Conservation (phyloP, 2,888 invertebrate species). For the Podabrus alpinus region DNA sequence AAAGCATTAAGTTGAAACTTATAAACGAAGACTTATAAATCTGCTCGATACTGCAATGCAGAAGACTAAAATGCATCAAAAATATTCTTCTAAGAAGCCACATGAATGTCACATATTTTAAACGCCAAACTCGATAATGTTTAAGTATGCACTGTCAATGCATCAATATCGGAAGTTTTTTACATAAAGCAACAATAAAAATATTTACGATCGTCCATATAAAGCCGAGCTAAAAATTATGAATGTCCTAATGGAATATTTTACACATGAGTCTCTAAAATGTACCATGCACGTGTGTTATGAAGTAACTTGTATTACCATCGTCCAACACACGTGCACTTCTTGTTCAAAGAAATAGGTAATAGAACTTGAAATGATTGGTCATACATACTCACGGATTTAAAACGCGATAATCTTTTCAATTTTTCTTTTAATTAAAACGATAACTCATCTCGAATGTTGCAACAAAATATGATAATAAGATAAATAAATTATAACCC, state of each 20-base stretch:
- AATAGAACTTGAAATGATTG: constrained; percentile 1
- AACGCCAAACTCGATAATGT: constrained; percentile 5
- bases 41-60: background rate
- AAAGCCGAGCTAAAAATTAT: constrained; percentile 14
- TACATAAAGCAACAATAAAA: constrained; percentile 20
- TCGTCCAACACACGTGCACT: background rate
- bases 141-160: constrained; percentile 16
- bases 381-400: background rate
- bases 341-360: background rate
- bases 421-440: background rate
- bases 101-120: constrained; percentile 14
- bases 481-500: background rate
- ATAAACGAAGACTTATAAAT: background rate
- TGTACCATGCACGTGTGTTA: constrained; percentile 17
- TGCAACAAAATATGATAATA: background rate
- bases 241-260: constrained; percentile 18
- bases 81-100: background rate
- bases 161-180: constrained; percentile 12
- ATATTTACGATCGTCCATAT: constrained; percentile 18
- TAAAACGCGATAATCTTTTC: background rate
- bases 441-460: background rate
- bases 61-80: background rate
- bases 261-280: constrained; percentile 17
- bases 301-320: background rate
- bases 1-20: background rate